A percentile compares a stretch with the other conserved stretches of the same genome.
These are phyloP conservation scores for Halcyon chelicuti DNA, from an alignment of 2,797 vertebrate species.

Conservation along the genomic window DNA sequence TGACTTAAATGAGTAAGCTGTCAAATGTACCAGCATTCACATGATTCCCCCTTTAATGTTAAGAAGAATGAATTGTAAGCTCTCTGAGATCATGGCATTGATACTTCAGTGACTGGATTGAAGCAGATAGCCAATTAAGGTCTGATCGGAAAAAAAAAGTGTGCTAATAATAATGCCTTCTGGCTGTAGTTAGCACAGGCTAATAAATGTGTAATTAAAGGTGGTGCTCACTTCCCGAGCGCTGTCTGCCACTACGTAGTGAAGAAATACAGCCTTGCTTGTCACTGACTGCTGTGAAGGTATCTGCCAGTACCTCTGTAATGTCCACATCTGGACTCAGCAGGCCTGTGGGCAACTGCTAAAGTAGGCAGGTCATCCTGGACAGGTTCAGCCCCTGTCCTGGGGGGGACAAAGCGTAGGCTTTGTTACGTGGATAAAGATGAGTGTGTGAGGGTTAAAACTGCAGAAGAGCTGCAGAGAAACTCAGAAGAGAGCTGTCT, in stretches of 20 bases:
- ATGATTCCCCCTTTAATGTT: neutral
- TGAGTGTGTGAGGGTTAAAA: neutral
- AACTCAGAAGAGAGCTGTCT: neutral
- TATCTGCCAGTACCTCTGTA: neutral
- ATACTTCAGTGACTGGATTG: neutral
- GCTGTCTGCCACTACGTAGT: neutral
- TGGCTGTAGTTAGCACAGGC: neutral
- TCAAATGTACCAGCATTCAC: neutral
- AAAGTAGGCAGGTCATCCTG: neutral
- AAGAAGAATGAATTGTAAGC: neutral
- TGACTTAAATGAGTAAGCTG: neutral
- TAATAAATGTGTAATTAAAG: neutral
- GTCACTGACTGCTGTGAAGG: neutral
- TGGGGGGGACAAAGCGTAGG: fast-evolving
- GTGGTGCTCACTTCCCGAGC: neutral
- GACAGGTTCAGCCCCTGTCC: neutral
- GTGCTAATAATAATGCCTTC: neutral
- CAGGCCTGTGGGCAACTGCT: neutral
- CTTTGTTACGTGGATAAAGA: neutral
- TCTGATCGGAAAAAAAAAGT: neutral
- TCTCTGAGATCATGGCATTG: neutral
- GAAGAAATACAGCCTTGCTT: neutral
- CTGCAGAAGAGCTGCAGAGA: neutral
- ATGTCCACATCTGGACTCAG: neutral
- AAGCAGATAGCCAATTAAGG: neutral